Conservation (phyloP, 2,113 vertebrate genomes). For the Scalopus aquaticus region DNA sequence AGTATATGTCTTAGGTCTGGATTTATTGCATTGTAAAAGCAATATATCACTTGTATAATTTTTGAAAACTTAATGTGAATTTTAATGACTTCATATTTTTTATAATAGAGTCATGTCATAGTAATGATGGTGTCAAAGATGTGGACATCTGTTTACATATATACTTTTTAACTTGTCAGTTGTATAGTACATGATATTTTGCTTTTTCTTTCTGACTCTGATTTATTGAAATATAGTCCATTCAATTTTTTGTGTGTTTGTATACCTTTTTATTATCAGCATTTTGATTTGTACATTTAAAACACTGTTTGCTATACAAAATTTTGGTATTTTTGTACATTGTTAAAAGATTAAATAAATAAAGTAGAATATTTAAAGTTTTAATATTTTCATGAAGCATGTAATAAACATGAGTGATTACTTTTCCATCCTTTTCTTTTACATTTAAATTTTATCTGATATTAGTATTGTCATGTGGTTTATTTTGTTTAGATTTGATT, state of each 20-base stretch:
- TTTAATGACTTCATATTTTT: neutral
- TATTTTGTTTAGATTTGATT: slow-evolving; percentile 32
- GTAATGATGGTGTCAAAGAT: neutral
- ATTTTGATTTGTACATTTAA: neutral
- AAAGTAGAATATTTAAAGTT: neutral
- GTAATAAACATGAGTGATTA: neutral
- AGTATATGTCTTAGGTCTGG: neutral
- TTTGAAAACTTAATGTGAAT: neutral
- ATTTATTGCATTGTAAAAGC: neutral
- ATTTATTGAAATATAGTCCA: slow-evolving; percentile 14
- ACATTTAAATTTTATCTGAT: neutral
- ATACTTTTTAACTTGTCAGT: neutral
- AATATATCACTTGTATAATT: neutral
- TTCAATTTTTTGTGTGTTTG: neutral
- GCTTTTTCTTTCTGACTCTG: neutral
- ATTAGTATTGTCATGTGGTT: neutral
- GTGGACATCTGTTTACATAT: neutral
- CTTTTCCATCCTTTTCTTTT: slow-evolving; percentile 16
- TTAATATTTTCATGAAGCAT: neutral
- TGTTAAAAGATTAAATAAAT: neutral
- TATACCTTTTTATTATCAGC: neutral
- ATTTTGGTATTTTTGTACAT: neutral
- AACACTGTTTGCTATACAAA: neutral
- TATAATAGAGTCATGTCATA: neutral
- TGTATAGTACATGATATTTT: slow-evolving; percentile 18